Conservation (phyloP, 2,797 vertebrate genomes). For the Pelobates cultripes region DNA sequence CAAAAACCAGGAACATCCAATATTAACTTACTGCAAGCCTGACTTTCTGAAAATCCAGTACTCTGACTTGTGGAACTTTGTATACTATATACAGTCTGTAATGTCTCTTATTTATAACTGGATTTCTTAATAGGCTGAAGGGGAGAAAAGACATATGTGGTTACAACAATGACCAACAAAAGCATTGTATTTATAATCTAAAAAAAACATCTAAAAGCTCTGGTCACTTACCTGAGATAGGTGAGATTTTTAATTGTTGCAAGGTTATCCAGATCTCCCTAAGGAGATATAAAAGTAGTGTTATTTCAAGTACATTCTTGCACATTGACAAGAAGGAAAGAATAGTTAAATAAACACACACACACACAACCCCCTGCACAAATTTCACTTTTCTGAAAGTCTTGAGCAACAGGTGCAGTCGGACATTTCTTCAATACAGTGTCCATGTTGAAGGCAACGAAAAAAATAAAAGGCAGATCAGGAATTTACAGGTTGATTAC, state of each 20-base stretch:
- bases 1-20: not conserved
- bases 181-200: not conserved
- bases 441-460: no score
- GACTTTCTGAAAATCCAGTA: conserved; percentile 97
- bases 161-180: not conserved
- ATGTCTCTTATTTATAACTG: conserved; percentile 97
- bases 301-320: no score
- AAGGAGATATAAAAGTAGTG: conserved; percentile 17
- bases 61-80: conserved; percentile 92
- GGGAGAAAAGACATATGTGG: conserved; percentile 2
- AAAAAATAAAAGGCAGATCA: no score
- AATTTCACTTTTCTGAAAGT: no score
- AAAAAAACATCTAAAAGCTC: not conserved
- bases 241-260: conserved; percentile 85
- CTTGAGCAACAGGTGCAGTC: no score
- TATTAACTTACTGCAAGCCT: conserved; percentile 85
- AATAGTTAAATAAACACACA: no score
- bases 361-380: no score
- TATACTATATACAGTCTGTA: conserved; percentile 94
- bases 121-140: conserved; percentile 90
- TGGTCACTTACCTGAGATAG: conserved; percentile 84
- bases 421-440: no score
- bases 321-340: no score
- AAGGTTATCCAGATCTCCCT: conserved; percentile 94
- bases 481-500: no score